These are phyloP conservation scores for Diploptera punctata DNA, from an alignment of 2,888 invertebrate genomes.

Conservation along the genomic window DNA sequence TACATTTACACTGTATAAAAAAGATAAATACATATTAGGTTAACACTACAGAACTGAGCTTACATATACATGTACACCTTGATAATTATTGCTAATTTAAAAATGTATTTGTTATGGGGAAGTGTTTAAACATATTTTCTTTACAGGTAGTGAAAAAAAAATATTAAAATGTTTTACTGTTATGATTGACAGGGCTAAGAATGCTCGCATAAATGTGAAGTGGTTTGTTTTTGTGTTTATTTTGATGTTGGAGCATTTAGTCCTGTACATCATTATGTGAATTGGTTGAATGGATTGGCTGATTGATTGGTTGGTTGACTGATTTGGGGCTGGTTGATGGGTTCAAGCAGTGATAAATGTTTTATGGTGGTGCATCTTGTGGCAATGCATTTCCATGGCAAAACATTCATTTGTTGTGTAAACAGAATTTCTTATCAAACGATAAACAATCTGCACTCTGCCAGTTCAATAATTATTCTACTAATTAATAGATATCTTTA, in stretches of 20 bases:
- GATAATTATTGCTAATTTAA: not conserved
- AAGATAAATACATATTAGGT: too few species aligned
- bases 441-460: not conserved
- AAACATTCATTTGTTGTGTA: not conserved
- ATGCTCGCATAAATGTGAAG: conserved; percentile 6
- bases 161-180: conserved; percentile 19
- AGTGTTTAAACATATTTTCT: conserved; percentile 21
- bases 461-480: conserved; percentile 16
- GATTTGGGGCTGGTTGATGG: conserved; percentile 7
- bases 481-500: too few species aligned
- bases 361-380: conserved; percentile 21
- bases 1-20: too few species aligned
- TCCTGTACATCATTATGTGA: conserved; percentile 26
- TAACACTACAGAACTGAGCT: too few species aligned
- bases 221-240: not conserved
- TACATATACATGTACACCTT: too few species aligned
- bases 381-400: conserved; percentile 14
- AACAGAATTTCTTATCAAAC: too few species aligned
- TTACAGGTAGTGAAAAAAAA: conserved; percentile 28
- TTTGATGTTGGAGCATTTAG: conserved; percentile 28
- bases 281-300: conserved; percentile 9
- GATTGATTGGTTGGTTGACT: conserved; percentile 4
- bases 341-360: conserved; percentile 10
- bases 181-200: conserved; percentile 20
- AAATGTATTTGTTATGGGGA: not conserved